Evolutionary conservation across 2,888 invertebrate genomes (phyloP), one percentile per base, ranked within the genome.

Genomic region (Drosophila aldrichi): DNA sequence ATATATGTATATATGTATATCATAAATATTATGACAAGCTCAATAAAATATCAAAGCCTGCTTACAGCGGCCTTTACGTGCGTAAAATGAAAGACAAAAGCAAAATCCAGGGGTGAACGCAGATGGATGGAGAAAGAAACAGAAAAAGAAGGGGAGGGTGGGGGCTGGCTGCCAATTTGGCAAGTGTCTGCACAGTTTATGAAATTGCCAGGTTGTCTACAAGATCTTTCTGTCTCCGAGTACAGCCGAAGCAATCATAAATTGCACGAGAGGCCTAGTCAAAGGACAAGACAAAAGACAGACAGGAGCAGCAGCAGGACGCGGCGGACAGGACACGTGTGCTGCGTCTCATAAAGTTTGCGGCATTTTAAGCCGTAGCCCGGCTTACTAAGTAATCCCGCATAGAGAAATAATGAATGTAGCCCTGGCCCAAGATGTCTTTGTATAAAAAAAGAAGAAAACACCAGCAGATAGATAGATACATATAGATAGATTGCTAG

Each of bases 21-120:
- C 78, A 88, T 86, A 88, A 88, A 90, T 88, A 88, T 88, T 90
- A 82, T 90, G 88, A 86, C 81, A 90, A 80, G 88, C 87, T 88
- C 88, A 86, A 90, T 90, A 88, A 90, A 88, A 88, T 88, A 84
- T 80, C 80, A 81, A 85, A 88, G 81, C 77, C 75, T 71, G 70
- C 82, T 79, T 86, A 80, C 72, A 54, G 69, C 52, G 61, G 76
- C 74, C 74, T 69, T 57, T 75, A 88, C 88, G 88, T 88, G 85
- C 82, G 71, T 67, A 56, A 85, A 79, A 60, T 71, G 63, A 73
- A 76, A 70, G 68, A 74, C 65, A 74, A 77, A 71, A 58, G 49
- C 40, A 12, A 12, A 18, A 25, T 58, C 59, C 32, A 48, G 38
- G 51, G 43, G 29, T 12, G 16, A 2, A 38, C n/a, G 32, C n/a